Base-by-base conservation (phyloP, 2,888 invertebrate species). In the Eristalis intricaria region DNA sequence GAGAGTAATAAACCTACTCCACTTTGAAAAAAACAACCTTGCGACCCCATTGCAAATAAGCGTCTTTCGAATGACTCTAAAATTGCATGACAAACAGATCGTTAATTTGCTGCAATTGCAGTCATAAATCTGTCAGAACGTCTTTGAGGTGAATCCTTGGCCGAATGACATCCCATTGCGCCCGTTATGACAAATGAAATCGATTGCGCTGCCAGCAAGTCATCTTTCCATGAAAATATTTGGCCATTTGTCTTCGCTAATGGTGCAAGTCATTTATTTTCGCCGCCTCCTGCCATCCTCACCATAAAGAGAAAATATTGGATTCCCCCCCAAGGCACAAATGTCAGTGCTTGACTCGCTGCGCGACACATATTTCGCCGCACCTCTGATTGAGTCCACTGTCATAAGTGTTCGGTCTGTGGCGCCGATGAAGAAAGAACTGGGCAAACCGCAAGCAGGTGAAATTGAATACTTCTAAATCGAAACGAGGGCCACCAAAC, bases 381-480 rank as follows among this genome's bases (percentile, higher is more conserved):
- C 13, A 65, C 74, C 82, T 23, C 78, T 82, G 74, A 75, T 50
- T 35, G 66, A n/a, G 23, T 19, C 35, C 78, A 79, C 74, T 78
- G 78, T 75, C 26, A n/a, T 22, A 50, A 13, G 70, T 23, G 58
- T 23, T 11, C 60, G 58, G 56, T 13, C 61, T 29, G 22, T 64
- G 61, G 26, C 56, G 38, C 11, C 38, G 1, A 38, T 2, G 38
- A 38, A 38, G 2, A 13, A 38, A 64, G 69, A 65, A 35, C 69
- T 60, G 26, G 40, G 60, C 13, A 71, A 65, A 65, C 78, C 83
- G 1, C 83, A 66, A 75, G 58, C 83, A 83, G 86, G 86, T 86
- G 63, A 71, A 86, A 82, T 83, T 70, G 78, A 86, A 78, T 79
- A 70, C 71, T 64, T 74, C 69, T 50, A 69, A 74, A 69, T 29